These are phyloP conservation scores for Drosophila mimica DNA, from an alignment of 2,888 invertebrate genomes.

Conservation along the genomic window DNA sequence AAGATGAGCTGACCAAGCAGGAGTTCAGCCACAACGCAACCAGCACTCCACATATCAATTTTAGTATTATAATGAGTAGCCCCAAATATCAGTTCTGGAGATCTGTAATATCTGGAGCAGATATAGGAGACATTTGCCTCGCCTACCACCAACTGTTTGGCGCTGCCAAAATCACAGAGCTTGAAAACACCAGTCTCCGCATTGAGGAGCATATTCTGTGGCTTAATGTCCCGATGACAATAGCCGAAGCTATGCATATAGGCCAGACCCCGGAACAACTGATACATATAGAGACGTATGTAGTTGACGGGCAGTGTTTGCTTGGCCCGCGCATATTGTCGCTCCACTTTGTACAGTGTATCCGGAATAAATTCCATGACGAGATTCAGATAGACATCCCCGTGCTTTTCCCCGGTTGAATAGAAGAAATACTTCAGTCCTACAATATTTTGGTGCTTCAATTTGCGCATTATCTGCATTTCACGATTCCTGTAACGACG, in stretches of 20 bases:
- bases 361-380: conserved; percentile 99
- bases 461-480: conserved; percentile 99
- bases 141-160: conserved; percentile 97
- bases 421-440: conserved; percentile 99
- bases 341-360: conserved; percentile 99
- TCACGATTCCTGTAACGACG: conserved; percentile 99
- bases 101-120: conserved; percentile 99
- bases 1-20: conserved; percentile 99
- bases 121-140: conserved; percentile 99
- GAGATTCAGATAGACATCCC: conserved; percentile 99
- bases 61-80: conserved; percentile 98
- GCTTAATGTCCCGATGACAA: conserved; percentile 99
- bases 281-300: conserved; percentile 99
- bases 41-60: conserved; percentile 99
- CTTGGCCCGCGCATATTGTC: conserved; percentile 99
- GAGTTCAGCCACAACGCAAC: conserved; percentile 98
- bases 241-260: conserved; percentile 99
- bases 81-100: conserved; percentile 99
- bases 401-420: conserved; percentile 99
- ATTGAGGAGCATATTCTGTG: conserved; percentile 98
- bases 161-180: conserved; percentile 99
- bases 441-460: conserved; percentile 99
- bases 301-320: conserved; percentile 99
- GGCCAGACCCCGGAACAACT: conserved; percentile 99
- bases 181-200: conserved; percentile 98